Conservation (phyloP, 2,797 vertebrate species). For the Leptodactylus fallax region DNA sequence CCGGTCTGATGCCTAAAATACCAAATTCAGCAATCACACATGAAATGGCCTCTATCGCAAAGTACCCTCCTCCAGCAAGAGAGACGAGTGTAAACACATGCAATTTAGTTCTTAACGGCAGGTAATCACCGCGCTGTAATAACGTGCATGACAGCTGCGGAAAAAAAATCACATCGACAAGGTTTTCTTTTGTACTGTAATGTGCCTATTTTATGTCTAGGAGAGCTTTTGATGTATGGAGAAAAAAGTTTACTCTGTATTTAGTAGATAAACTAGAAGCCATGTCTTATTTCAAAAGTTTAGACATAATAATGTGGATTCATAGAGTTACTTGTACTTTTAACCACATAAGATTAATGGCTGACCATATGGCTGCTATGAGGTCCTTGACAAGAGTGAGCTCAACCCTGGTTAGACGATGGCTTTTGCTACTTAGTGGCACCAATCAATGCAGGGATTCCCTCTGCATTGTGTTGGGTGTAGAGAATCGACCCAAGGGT, state of each 20-base stretch:
- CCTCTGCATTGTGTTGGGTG: too few relatives aligned
- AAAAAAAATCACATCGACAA: conserved; percentile 20
- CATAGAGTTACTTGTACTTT: too few relatives aligned
- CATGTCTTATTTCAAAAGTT: background rate
- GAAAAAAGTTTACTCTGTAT: background rate
- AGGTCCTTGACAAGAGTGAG: background rate
- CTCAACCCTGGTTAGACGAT: background rate
- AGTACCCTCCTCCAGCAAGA: background rate
- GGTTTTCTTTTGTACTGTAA: conserved; percentile 2
- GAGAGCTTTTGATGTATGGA: background rate
- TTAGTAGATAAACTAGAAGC: background rate
- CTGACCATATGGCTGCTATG: background rate
- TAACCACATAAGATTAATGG: too few relatives aligned
- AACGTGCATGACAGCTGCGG: background rate
- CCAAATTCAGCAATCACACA: conserved; percentile 41
- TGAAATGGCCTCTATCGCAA: conserved; percentile 14
- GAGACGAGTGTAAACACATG: conserved; percentile 3
- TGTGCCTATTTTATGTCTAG: background rate
- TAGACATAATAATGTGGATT: background rate
- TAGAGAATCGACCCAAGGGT: too few relatives aligned
- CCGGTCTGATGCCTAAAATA: background rate
- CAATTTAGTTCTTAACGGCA: conserved; percentile 48
- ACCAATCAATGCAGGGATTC: background rate
- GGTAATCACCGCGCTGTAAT: conserved; percentile 32
- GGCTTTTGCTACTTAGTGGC: background rate